These are phyloP conservation scores for Oncorhynchus nerka DNA, from an alignment of 2,113 vertebrate species.

Conservation along the genomic window DNA sequence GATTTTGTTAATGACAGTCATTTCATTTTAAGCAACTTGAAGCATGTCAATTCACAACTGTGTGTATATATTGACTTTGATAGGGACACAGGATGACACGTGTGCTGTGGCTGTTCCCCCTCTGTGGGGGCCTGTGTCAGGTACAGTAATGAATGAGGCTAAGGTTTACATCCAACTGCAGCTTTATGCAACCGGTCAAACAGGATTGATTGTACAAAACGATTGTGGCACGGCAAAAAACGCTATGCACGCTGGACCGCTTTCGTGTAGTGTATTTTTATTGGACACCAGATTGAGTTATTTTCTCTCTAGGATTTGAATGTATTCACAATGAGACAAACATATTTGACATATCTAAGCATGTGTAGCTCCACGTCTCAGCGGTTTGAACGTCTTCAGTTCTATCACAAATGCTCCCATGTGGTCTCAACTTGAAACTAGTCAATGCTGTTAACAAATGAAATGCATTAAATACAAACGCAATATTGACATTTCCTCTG, in stretches of 20 bases:
- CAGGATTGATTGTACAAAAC: neutral
- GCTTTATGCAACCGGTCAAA: neutral
- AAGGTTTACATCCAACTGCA: constrained; percentile 25
- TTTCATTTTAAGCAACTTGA: no score
- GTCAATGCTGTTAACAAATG: no score
- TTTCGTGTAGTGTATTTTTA: neutral
- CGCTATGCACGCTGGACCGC: neutral
- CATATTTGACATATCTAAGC: no score
- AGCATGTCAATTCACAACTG: neutral
- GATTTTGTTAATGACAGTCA: no score
- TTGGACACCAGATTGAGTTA: neutral
- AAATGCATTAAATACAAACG: no score
- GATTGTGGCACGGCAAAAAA: neutral
- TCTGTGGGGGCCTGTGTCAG: constrained; percentile 51
- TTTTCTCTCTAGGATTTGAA: constrained; percentile 15
- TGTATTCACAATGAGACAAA: neutral
- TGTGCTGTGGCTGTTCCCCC: constrained; percentile 40
- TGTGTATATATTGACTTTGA: constrained; percentile 34
- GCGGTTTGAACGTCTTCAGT: no score
- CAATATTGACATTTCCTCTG: constrained; percentile 12
- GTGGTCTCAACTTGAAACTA: no score
- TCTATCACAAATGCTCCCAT: no score
- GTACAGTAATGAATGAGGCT: constrained; percentile 33
- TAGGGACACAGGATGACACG: constrained; percentile 64
- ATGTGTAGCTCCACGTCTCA: no score